Evolutionary conservation across 2,113 vertebrate species (phyloP).

Genomic region (Chaenocephalus aceratus): DNA sequence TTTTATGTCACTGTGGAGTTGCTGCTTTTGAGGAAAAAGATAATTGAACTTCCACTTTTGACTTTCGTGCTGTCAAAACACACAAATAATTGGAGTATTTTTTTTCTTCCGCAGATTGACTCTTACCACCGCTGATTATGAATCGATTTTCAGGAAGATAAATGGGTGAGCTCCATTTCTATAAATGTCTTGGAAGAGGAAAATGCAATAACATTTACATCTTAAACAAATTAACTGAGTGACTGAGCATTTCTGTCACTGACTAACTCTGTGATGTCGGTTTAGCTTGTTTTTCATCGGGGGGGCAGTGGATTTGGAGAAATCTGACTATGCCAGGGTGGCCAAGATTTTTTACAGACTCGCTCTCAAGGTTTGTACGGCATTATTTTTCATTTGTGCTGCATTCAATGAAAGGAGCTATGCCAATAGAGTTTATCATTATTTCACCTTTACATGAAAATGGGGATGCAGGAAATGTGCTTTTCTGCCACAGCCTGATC

Average conservation of each 20-base stretch:
- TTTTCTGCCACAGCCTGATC: background rate
- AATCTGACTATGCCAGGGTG: slow-evolving; percentile 82
- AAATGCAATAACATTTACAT: background rate
- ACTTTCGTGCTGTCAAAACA: background rate
- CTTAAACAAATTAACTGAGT: no score
- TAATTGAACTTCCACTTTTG: background rate
- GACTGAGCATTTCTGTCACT: background rate
- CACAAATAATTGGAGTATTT: background rate
- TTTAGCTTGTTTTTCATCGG: slow-evolving; percentile 84
- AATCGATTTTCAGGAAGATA: slow-evolving; percentile 83
- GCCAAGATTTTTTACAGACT: slow-evolving; percentile 83
- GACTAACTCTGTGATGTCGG: background rate
- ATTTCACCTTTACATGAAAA: background rate
- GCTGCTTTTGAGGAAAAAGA: background rate
- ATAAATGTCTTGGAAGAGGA: background rate
- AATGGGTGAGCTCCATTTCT: slow-evolving; percentile 80
- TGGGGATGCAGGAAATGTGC: background rate
- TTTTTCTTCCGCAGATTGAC: slow-evolving; percentile 74
- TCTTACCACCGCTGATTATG: slow-evolving; percentile 77
- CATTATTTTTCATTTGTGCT: background rate
- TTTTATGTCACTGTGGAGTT: background rate
- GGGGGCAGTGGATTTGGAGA: slow-evolving; percentile 77
- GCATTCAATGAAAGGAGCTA: background rate
- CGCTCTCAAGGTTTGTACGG: slow-evolving; percentile 77
- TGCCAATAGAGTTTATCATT: background rate